Evolutionary conservation across 2,888 invertebrate genomes (phyloP), one percentile per base, ranked within the genome.

Genomic region (Drosophila austrosaltans): DNA sequence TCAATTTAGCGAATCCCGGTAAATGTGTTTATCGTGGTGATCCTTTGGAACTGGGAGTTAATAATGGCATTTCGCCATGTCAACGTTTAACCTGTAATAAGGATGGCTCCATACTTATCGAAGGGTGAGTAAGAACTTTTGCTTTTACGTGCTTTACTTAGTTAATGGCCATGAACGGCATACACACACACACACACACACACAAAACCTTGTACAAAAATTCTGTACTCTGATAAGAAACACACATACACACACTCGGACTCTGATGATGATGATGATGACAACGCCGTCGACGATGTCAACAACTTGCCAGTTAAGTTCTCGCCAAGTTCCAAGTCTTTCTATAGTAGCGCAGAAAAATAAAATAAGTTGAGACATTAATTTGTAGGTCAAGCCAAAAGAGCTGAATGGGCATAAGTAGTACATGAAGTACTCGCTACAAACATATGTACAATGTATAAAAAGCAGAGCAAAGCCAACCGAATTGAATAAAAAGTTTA

Each of bases 21-120:
- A 90, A 90, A 65, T 91, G 91, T 72, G 58, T 83, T 22, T 92
- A 92, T 77, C 91, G 90, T 28, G 90, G 90, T 22, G 92, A 91
- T 63, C 69, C 73, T 22, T 70, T 92, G 3, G 69, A 84, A 39
- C 22, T 74, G 62, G 91, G 91, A n/a, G 59, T 84, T n/a, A 91
- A 83, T 73, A 63, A 79, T 44, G 91, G 90, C 12, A 89, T 88
- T 20, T 78, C 88, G 40, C 90, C 91, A 22, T 91, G 91, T 63
- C 91, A 92, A 71, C 86, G 85, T 44, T 68, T 91, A 63, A 92
- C 88, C 2, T 91, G 91, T 69, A 70, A 90, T 56, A 78, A 78
- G 44, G 84, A 92, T 76, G 91, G 91, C 66, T 85, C 91, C 48
- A 82, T 91, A 64, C 74, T 86, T 30, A 87, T 91, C 64, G 91